A percentile compares a stretch with the other conserved stretches of the same genome.
Evolutionary conservation across 1,140 invertebrate genomes (phyloP).

Genomic region (Stegodyphus mimosarum): DNA sequence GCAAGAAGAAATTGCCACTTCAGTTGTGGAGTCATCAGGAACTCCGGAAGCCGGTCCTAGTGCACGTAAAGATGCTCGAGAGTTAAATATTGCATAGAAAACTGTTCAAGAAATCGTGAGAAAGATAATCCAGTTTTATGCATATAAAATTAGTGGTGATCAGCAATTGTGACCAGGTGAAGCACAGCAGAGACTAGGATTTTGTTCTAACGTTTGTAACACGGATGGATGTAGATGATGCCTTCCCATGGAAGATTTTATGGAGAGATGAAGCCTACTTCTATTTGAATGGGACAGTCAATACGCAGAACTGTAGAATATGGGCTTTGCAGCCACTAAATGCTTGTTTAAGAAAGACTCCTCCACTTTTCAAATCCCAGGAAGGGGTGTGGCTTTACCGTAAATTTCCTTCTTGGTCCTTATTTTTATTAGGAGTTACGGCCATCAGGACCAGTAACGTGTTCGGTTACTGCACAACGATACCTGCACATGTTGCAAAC

Average conservation of each 20-base stretch:
- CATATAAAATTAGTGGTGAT: neutral
- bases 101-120: neutral
- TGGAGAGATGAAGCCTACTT: neutral
- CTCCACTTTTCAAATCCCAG: neutral
- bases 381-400: neutral
- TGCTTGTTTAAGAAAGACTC: neutral
- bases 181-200: neutral
- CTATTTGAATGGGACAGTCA: neutral
- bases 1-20: neutral
- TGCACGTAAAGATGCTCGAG: neutral
- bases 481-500: neutral
- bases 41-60: neutral
- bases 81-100: neutral
- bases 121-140: neutral
- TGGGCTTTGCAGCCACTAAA: neutral
- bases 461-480: slow-evolving; percentile 1
- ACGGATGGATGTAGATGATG: neutral
- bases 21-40: neutral
- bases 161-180: neutral
- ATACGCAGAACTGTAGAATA: neutral
- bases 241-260: neutral
- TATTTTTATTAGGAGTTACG: slow-evolving; percentile 2
- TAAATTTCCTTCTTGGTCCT: neutral
- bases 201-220: neutral
- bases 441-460: neutral